A percentile compares a stretch with the other conserved stretches of the same genome.
Evolutionary conservation across 2,888 invertebrate species (phyloP).

Genomic region (Brachypterus glaber): DNA sequence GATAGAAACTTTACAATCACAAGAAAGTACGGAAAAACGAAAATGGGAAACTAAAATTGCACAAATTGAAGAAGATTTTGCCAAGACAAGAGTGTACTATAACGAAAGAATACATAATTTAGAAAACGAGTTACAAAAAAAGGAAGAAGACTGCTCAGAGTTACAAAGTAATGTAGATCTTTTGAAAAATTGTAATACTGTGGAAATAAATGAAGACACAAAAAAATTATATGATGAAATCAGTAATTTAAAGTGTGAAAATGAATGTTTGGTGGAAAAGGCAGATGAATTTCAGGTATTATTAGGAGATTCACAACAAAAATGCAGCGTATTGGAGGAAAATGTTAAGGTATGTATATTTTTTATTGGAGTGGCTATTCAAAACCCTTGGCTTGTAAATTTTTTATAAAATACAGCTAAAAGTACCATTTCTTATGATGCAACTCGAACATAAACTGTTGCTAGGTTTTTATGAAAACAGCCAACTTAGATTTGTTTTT

Average conservation of each 20-base stretch:
- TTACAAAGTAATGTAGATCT: conserved; percentile 15
- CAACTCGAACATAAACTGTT: too few species aligned
- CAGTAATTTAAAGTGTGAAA: background rate
- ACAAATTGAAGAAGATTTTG: conserved; percentile 20
- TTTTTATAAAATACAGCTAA: background rate
- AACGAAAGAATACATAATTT: conserved; percentile 17
- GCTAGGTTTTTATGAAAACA: too few species aligned
- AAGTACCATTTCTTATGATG: too few species aligned
- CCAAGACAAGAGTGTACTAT: conserved; percentile 15
- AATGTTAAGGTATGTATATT: conserved; percentile 10
- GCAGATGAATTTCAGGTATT: conserved; percentile 16
- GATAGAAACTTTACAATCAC: conserved; percentile 22
- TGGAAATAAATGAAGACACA: conserved; percentile 10
- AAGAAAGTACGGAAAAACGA: conserved; percentile 13
- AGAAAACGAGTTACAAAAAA: conserved; percentile 17
- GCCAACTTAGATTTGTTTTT: too few species aligned
- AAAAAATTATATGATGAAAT: background rate
- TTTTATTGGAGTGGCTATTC: background rate
- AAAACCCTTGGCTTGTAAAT: conserved; percentile 8
- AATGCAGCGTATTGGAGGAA: conserved; percentile 9
- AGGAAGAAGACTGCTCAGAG: conserved; percentile 18
- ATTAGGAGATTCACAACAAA: conserved; percentile 15
- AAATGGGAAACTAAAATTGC: conserved; percentile 19
- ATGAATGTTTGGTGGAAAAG: background rate
- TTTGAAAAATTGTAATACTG: conserved; percentile 11